Evolutionary conservation across 2,888 invertebrate genomes (phyloP).

Genomic region (Mylabris sibirica): DNA sequence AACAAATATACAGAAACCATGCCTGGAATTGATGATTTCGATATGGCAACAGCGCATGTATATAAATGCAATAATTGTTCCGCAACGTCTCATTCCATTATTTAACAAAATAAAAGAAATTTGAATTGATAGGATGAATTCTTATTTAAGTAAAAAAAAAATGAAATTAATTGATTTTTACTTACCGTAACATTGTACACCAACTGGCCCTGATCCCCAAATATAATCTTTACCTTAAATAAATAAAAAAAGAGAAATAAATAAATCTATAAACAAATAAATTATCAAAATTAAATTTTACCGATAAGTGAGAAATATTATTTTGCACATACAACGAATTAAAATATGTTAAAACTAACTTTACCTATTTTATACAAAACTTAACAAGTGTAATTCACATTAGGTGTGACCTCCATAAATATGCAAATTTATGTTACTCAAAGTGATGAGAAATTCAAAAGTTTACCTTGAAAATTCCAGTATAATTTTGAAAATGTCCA

Average conservation of each 20-base stretch:
- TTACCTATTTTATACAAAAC: constrained; percentile 30
- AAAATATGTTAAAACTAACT: constrained; percentile 16
- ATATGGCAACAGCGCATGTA: constrained; percentile 13
- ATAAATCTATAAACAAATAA: background rate
- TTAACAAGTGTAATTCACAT: constrained; percentile 31
- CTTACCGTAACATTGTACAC: constrained; percentile 70
- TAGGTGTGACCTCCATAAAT: constrained; percentile 38
- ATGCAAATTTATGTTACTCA: constrained; percentile 33
- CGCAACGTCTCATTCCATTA: constrained; percentile 31
- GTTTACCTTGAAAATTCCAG: constrained; percentile 37
- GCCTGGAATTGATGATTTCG: background rate
- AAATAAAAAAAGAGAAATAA: constrained; percentile 14
- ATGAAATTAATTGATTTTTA: constrained; percentile 25
- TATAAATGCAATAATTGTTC: constrained; percentile 20
- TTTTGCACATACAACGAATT: background rate
- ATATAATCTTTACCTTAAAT: constrained; percentile 68
- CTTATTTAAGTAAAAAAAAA: background rate
- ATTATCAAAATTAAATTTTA: constrained; percentile 3
- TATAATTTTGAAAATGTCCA: constrained; percentile 33
- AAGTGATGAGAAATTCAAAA: constrained; percentile 37
- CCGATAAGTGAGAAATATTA: background rate
- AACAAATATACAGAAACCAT: background rate
- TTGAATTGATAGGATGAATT: constrained; percentile 6
- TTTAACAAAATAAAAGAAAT: constrained; percentile 18
- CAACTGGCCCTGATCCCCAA: constrained; percentile 68